A percentile compares a stretch with the other conserved stretches of the same genome.
Evolutionary conservation across 2,888 invertebrate genomes (phyloP).

Genomic region (Eupithecia subumbrata): DNA sequence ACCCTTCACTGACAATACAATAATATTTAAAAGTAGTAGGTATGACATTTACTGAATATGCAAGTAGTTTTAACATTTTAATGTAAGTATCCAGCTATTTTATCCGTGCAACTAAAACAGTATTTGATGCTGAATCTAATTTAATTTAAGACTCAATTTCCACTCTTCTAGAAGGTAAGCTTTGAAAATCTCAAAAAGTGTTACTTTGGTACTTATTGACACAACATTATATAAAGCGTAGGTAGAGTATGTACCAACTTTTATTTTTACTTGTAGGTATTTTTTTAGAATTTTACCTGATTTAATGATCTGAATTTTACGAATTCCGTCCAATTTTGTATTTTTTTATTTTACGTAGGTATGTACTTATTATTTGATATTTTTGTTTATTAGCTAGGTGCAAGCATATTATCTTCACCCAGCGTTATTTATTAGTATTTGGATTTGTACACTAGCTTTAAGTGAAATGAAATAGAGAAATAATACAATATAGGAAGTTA

Average conservation of each 20-base stretch:
- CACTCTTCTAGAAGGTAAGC: background rate
- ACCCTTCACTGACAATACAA: conserved; percentile 8
- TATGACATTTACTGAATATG: background rate
- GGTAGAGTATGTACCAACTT: conserved; percentile 1
- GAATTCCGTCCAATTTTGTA: conserved; percentile 64
- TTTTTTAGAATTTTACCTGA: conserved; percentile 37
- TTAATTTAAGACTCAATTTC: background rate
- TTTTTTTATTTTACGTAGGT: conserved; percentile 43
- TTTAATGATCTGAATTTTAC: conserved; percentile 48
- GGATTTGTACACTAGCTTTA: background rate
- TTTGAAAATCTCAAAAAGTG: background rate
- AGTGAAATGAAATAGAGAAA: background rate
- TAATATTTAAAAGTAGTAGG: background rate
- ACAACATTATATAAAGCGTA: background rate
- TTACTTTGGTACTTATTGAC: background rate
- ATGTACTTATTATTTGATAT: conserved; percentile 9
- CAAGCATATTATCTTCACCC: background rate
- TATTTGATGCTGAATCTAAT: background rate
- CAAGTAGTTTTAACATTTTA: background rate
- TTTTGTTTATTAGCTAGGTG: background rate
- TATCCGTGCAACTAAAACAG: background rate
- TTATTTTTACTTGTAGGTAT: conserved; percentile 23
- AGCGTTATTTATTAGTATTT: background rate
- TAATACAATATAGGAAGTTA: conserved; percentile 1
- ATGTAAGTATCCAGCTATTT: background rate